Conservation (phyloP, 1,140 invertebrate species). For the Drosophila lowei region DNA sequence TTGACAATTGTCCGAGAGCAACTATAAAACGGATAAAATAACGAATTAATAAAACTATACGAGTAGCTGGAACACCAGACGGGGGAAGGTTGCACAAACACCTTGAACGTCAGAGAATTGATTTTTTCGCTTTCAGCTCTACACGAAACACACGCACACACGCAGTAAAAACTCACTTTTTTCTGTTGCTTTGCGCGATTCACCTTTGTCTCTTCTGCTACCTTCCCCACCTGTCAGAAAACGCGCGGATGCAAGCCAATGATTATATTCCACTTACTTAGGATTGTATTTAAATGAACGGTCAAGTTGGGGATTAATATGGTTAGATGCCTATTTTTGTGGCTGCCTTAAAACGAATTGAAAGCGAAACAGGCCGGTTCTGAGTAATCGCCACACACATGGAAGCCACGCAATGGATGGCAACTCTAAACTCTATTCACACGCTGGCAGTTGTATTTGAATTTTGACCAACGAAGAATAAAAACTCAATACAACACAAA, state of each 20-base stretch:
- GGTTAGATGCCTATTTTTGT: conserved; percentile 23
- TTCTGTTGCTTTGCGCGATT: conserved; percentile 19
- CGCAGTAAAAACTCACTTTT: conserved; percentile 32
- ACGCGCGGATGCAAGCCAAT: conserved; percentile 5
- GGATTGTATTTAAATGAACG: background rate
- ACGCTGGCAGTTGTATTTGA: conserved; percentile 15
- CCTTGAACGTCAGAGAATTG: conserved; percentile 49
- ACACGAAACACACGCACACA: conserved; percentile 25
- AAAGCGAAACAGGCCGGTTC: conserved; percentile 39
- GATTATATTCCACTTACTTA: background rate
- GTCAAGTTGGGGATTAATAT: conserved; percentile 2
- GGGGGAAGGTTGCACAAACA: conserved; percentile 36
- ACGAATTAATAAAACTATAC: conserved; percentile 23
- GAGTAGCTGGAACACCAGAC: background rate
- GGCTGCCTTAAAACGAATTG: conserved; percentile 32
- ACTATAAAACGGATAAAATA: conserved; percentile 33
- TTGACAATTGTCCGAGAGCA: conserved; percentile 30
- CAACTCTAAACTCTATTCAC: conserved; percentile 9
- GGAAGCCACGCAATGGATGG: conserved; percentile 1
- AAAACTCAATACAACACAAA: no score
- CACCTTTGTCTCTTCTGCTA: conserved; percentile 6
- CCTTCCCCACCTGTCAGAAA: conserved; percentile 14
- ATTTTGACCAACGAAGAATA: background rate
- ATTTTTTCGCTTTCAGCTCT: conserved; percentile 41
- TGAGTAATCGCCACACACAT: conserved; percentile 10